A percentile compares a stretch with the other conserved stretches of the same genome.
These are phyloP conservation scores for Sciurus niger DNA, from an alignment of 2,113 vertebrate species.

Conservation along the genomic window DNA sequence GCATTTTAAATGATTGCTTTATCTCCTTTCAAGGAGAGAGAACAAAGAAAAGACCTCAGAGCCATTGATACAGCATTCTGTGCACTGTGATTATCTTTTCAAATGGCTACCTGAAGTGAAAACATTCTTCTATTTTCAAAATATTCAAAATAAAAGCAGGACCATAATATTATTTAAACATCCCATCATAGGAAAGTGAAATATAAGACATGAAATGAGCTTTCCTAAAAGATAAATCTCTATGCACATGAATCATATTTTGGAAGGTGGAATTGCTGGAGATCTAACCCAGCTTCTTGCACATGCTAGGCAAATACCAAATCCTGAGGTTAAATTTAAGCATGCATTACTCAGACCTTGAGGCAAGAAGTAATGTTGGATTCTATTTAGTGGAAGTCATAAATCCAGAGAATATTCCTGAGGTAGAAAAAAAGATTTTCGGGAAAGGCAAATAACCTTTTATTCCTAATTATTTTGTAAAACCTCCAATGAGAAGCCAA, in stretches of 20 bases:
- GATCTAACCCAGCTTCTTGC: background rate
- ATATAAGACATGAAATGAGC: background rate
- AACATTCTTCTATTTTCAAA: background rate
- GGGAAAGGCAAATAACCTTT: background rate
- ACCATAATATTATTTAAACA: background rate
- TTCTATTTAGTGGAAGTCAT: background rate
- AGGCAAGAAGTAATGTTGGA: background rate
- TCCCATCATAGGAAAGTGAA: background rate
- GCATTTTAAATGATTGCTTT: background rate
- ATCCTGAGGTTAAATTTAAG: background rate
- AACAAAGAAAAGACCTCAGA: background rate
- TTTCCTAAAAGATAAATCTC: background rate
- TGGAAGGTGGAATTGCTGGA: too few species aligned
- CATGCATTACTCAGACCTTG: background rate
- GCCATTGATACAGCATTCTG: rapidly evolving
- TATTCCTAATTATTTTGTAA: background rate
- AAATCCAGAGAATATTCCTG: background rate
- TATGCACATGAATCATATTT: too few species aligned
- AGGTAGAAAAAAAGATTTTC: background rate
- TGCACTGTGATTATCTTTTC: background rate
- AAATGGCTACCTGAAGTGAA: background rate
- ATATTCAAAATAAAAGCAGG: background rate
- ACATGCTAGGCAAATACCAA: background rate
- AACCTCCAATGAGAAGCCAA: background rate
- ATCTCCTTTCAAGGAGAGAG: background rate